Base-by-base conservation (phyloP, 92 coral and sea anemone species). In the Ricordea florida region DNA sequence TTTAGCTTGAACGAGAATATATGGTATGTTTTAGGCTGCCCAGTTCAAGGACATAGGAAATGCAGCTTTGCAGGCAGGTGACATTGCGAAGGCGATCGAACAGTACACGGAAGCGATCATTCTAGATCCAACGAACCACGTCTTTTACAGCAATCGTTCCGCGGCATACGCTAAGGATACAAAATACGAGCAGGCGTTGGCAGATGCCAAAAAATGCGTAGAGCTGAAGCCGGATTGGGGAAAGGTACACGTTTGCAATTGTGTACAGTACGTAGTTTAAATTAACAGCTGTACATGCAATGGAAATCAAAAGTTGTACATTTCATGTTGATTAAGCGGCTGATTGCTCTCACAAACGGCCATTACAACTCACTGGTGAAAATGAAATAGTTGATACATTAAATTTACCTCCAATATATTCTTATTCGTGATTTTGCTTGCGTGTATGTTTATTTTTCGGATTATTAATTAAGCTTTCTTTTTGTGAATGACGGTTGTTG, bases 161-260 rank as follows among this genome's bases (percentile, higher is more conserved):
- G 98, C 98, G 21, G 98, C 96, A 8, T 82, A 84, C 66, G 98
- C 98, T 0, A 91, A 92, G 80, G 86, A 85, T 25, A 65, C 71
- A 10, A 85, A 85, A 32, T 94, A 88, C 56, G 97, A 94, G 1
- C 86, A 94, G 71, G 97, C 98, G 24, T 64, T 94, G 53, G 74
- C 81, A 56, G 98, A 94, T 63, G 98, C 91, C 5, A 81, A 83
- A 65, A 94, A 94, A 55, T 88, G 96, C 15, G 89, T 94, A 9
- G 97, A 92, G 62, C 45, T 94, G 34, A 92, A 94, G 35, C 97
- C 98, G 8, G 93, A 92, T 21, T 94, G 98, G 98, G 89, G 90
- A 52, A 94, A 94, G 98, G 98, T 94, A 17, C 16, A 72, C 24
- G 10, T 24, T 3, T 29, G n/a, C 3, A 6, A 3, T 9, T 34